Evolutionary conservation across 2,888 invertebrate genomes (phyloP).

Genomic region (Torymus auratus): DNA sequence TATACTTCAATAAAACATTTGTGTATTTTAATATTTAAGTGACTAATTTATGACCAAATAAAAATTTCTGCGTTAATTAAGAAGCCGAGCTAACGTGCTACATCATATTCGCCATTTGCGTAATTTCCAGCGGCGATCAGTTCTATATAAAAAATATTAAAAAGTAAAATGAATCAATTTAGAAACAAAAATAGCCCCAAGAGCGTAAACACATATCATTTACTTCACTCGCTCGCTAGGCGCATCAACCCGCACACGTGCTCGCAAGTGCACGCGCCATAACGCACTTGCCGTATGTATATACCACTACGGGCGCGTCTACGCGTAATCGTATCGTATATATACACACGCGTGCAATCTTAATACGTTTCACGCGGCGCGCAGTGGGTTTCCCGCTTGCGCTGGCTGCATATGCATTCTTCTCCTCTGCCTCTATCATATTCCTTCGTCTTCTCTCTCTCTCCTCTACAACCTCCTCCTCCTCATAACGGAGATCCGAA

Average conservation of each 20-base stretch:
- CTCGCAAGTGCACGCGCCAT: conserved; percentile 12
- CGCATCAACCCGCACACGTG: background rate
- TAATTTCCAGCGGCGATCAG: conserved; percentile 6
- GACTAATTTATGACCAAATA: no score
- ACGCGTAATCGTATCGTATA: conserved; percentile 24
- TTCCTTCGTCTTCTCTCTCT: background rate
- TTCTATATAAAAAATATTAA: background rate
- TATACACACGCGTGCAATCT: conserved; percentile 48
- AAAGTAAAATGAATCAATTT: conserved; percentile 32
- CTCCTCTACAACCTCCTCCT: background rate
- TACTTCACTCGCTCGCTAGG: conserved; percentile 8
- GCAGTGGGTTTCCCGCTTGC: conserved; percentile 36
- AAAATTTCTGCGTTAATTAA: no score
- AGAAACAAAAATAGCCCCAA: conserved; percentile 12
- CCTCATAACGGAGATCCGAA: conserved; percentile 62
- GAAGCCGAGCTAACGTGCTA: no score
- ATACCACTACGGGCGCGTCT: background rate
- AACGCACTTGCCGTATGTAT: conserved; percentile 18
- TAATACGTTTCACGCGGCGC: conserved; percentile 59
- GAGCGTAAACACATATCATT: conserved; percentile 41
- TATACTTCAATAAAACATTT: no score
- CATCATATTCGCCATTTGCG: no score
- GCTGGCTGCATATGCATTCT: background rate
- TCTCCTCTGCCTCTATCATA: background rate
- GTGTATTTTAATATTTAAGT: no score